These are phyloP conservation scores for Habrosyne pyritoides DNA, from an alignment of 2,888 invertebrate species.

Conservation along the genomic window DNA sequence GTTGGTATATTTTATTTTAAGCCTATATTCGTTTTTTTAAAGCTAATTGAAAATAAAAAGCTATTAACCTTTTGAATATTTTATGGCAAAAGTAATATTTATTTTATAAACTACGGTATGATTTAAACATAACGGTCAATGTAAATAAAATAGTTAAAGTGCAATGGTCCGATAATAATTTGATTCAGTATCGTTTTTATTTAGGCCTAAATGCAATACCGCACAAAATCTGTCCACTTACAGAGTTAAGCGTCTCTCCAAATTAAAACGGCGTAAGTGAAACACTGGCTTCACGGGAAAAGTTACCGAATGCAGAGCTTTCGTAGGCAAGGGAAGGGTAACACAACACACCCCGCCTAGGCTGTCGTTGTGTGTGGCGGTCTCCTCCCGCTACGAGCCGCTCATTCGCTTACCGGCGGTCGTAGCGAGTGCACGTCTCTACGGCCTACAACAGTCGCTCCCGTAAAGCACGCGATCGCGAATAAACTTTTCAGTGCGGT, in stretches of 20 bases:
- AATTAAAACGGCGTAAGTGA: conserved; percentile 53
- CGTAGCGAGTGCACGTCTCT: conserved; percentile 55
- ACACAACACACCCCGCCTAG: conserved; percentile 69
- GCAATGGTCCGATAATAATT: conserved; percentile 41
- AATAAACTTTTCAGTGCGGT: conserved; percentile 77
- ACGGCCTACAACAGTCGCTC: conserved; percentile 21
- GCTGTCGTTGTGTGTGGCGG: conserved; percentile 29
- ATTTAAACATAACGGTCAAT: neutral
- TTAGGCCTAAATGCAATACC: conserved; percentile 79
- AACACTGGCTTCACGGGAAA: conserved; percentile 57
- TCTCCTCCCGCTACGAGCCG: conserved; percentile 50
- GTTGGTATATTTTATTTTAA: no score
- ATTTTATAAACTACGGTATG: neutral
- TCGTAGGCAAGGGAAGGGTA: conserved; percentile 71
- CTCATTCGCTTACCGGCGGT: conserved; percentile 72
- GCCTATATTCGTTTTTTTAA: no score
- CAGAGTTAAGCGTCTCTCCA: conserved; percentile 65
- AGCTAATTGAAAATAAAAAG: no score
- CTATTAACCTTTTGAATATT: neutral
- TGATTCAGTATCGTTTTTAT: conserved; percentile 64
- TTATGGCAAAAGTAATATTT: neutral
- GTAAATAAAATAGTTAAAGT: conserved; percentile 25
- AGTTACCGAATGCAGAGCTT: conserved; percentile 69
- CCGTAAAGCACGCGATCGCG: conserved; percentile 63
- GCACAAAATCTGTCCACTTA: conserved; percentile 81